phyloP scores from a whole-genome alignment of 2,113 vertebrate species.

The Herpetotheres cachinnans region DNA sequence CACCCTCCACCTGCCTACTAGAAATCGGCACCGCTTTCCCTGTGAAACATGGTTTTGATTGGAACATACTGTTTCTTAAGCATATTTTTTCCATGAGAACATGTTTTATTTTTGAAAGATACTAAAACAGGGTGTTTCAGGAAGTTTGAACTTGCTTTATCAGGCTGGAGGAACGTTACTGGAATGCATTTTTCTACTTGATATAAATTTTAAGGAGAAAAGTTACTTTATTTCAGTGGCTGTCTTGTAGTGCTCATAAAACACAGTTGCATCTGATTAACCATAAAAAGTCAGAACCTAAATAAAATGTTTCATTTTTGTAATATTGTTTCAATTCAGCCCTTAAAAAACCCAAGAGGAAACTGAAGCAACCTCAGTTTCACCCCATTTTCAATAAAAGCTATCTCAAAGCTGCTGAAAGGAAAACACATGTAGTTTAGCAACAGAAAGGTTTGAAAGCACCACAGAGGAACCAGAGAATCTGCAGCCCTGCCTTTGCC shows the following conservation, averaged over 20 bases:
- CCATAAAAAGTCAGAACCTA: neutral
- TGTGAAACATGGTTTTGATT: neutral
- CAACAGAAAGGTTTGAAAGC: neutral
- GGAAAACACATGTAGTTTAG: neutral
- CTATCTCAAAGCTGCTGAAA: neutral
- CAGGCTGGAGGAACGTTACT: neutral
- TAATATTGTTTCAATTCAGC: neutral
- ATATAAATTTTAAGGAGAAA: neutral
- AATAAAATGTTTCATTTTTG: neutral
- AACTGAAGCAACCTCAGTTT: neutral
- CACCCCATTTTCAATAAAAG: neutral
- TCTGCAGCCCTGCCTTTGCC: neutral
- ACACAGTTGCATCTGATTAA: neutral
- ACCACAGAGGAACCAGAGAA: neutral
- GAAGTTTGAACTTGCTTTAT: neutral
- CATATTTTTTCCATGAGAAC: neutral
- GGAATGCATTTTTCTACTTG: neutral
- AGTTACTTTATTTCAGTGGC: neutral
- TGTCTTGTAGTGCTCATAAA: neutral
- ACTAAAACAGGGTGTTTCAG: neutral
- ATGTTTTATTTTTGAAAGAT: neutral
- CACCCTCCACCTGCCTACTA: neutral
- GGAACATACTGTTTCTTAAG: neutral
- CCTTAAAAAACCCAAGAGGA: neutral
- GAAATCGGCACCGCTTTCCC: neutral